phyloP scores from a whole-genome alignment of 2,797 vertebrate species.

The Hypotaenidia okinawae region DNA sequence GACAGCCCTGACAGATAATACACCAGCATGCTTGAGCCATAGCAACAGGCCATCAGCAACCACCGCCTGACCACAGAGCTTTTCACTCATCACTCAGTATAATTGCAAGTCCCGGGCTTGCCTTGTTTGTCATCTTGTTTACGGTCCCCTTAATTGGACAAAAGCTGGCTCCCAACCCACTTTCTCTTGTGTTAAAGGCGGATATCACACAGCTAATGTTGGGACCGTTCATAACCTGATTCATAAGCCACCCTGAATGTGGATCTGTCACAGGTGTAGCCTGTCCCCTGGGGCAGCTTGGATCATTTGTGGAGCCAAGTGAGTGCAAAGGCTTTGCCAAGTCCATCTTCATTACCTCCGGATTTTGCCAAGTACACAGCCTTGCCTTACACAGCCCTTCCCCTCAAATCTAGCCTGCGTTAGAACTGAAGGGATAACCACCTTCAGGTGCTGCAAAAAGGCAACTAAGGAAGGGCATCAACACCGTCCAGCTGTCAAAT shows the following conservation, averaged over 20 bases:
- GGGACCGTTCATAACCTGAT: not conserved
- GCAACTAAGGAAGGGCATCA: not conserved
- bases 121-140: not conserved
- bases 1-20: not conserved
- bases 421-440: not conserved
- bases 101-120: not conserved
- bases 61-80: no score
- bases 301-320: not conserved
- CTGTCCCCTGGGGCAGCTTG: rapidly evolving
- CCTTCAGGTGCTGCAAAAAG: not conserved
- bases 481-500: not conserved
- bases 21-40: not conserved
- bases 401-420: not conserved
- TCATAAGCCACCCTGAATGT: not conserved
- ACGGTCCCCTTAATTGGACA: not conserved
- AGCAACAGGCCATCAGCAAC: not conserved
- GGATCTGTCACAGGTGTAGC: rapidly evolving
- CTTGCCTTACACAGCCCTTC: not conserved
- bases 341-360: not conserved
- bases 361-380: not conserved
- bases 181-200: not conserved
- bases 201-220: not conserved
- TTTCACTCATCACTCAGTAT: not conserved
- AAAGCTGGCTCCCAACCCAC: not conserved
- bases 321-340: not conserved